Percentiles rank a stretch among this genome's conserved stretches.
Evolutionary conservation across 2,888 invertebrate genomes (phyloP).

Genomic region (Nipponacmea schrenckii): DNA sequence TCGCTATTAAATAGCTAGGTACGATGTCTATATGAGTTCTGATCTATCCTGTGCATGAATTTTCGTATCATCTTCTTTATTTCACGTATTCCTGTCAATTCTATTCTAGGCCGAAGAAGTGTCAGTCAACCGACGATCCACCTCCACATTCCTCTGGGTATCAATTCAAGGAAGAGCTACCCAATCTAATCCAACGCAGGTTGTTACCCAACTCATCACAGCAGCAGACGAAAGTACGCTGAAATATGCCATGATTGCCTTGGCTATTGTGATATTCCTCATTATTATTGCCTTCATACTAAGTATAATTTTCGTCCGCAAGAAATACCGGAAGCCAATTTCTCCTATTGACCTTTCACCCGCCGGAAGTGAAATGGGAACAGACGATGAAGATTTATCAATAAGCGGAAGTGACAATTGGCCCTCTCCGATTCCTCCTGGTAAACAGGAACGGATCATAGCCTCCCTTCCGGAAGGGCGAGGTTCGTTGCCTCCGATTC

Average conservation of each 20-base stretch:
- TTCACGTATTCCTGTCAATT: neutral
- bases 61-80: no score
- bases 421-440: conserved; percentile 12
- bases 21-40: no score
- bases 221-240: conserved; percentile 16
- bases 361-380: conserved; percentile 31
- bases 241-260: conserved; percentile 31
- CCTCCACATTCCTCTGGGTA: conserved; percentile 9
- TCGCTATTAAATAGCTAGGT: no score
- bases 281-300: conserved; percentile 27
- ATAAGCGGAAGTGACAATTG: conserved; percentile 23
- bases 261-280: conserved; percentile 29
- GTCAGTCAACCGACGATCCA: neutral
- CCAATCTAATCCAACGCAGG: neutral
- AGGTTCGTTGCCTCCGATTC: conserved; percentile 17
- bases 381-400: conserved; percentile 37
- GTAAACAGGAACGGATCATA: conserved; percentile 20
- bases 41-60: no score
- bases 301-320: conserved; percentile 17
- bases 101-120: conserved; percentile 7
- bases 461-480: conserved; percentile 11
- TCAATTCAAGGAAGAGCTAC: conserved; percentile 13
- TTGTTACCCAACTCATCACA: neutral
- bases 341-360: conserved; percentile 28
- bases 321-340: conserved; percentile 28